Percentiles rank a stretch among this genome's conserved stretches.
These are phyloP conservation scores for Xenentodon cancila DNA, from an alignment of 2,797 vertebrate genomes.

Conservation along the genomic window DNA sequence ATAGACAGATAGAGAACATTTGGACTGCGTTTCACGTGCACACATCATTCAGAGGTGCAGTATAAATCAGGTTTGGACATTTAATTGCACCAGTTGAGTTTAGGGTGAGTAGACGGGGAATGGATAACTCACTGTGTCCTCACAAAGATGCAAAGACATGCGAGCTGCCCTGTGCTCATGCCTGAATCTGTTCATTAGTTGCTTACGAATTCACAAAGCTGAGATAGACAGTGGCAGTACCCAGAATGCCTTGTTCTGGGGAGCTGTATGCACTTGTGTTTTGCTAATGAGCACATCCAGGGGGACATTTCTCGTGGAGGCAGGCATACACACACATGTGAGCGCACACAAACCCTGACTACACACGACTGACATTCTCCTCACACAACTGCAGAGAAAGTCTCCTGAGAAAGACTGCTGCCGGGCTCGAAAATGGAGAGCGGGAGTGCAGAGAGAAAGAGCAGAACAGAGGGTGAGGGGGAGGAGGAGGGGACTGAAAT, in stretches of 20 bases:
- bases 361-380: conserved; percentile 72
- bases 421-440: conserved; percentile 69
- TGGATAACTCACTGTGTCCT: neutral
- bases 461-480: conserved; percentile 64
- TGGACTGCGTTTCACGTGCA: no score
- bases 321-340: conserved; percentile 9
- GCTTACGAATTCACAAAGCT: conserved; percentile 50
- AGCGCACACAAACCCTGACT: conserved; percentile 26
- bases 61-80: neutral
- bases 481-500: conserved; percentile 17
- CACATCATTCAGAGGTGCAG: no score
- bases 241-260: conserved; percentile 71
- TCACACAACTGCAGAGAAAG: conserved; percentile 71
- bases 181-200: conserved; percentile 65
- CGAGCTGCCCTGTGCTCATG: conserved; percentile 35
- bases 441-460: conserved; percentile 42
- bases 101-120: neutral
- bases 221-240: conserved; percentile 56
- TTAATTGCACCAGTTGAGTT: neutral
- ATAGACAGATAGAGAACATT: no score
- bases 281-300: conserved; percentile 77
- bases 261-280: conserved; percentile 62
- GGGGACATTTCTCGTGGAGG: conserved; percentile 48
- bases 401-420: conserved; percentile 76
- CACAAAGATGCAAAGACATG: neutral